phyloP scores from a whole-genome alignment of 2,888 invertebrate species.

The Linnaemya tessellans region DNA sequence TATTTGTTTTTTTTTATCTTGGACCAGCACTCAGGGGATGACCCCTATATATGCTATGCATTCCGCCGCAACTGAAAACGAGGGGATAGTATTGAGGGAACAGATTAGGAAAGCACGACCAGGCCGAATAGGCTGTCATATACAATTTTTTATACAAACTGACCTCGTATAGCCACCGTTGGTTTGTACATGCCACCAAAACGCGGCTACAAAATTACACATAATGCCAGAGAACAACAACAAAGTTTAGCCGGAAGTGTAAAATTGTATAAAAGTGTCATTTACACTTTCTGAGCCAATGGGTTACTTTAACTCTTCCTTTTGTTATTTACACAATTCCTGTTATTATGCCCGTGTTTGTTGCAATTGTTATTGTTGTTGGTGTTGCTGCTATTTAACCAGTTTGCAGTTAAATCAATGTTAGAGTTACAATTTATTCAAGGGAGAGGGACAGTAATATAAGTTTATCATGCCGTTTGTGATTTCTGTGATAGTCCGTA shows the following conservation, averaged over 20 bases:
- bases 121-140: too few relatives aligned
- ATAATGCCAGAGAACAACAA: conserved; percentile 33
- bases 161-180: too few relatives aligned
- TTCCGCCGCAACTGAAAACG: too few relatives aligned
- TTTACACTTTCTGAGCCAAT: conserved; percentile 70
- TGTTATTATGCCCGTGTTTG: conserved; percentile 42
- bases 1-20: too few relatives aligned
- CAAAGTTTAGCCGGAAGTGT: conserved; percentile 66
- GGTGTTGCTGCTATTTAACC: conserved; percentile 9
- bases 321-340: conserved; percentile 49
- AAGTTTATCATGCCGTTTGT: neutral
- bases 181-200: neutral
- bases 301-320: conserved; percentile 59
- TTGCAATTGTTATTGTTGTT: conserved; percentile 36
- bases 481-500: neutral
- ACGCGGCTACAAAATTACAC: conserved; percentile 47
- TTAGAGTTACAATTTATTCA: neutral
- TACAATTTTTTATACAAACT: too few relatives aligned
- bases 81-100: too few relatives aligned
- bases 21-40: too few relatives aligned
- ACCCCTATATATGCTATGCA: too few relatives aligned
- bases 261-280: conserved; percentile 70
- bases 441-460: neutral
- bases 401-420: conserved; percentile 7
- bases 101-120: too few relatives aligned